A percentile compares a stretch with the other conserved stretches of the same genome.
Conservation (phyloP, 2,888 invertebrate species). For the Colletes collaris region DNA sequence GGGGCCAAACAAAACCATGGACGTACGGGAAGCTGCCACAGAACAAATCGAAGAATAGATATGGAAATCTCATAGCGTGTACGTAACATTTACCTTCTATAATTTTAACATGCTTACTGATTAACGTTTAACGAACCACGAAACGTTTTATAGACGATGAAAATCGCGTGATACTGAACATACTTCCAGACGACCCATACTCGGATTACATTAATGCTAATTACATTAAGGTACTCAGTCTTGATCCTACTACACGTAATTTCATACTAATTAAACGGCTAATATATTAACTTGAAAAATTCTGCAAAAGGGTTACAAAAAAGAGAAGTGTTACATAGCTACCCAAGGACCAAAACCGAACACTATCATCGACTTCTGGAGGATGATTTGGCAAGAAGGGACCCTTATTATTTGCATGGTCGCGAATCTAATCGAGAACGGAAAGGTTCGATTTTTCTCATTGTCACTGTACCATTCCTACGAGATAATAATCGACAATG, state of each 20-base stretch:
- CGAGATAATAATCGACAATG: not conserved
- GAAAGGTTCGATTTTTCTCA: constrained; percentile 77
- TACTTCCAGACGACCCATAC: constrained; percentile 78
- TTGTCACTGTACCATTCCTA: not conserved
- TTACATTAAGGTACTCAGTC: constrained; percentile 81
- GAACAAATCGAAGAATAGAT: constrained; percentile 83
- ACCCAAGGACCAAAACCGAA: constrained; percentile 81
- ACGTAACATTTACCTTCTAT: constrained; percentile 65
- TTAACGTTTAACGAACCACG: not conserved
- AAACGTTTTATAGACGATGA: constrained; percentile 82
- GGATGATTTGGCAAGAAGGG: constrained; percentile 84
- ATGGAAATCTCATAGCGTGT: constrained; percentile 84
- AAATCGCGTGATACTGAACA: constrained; percentile 82
- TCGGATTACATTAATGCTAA: constrained; percentile 85
- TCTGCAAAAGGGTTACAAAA: constrained; percentile 65
- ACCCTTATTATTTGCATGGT: constrained; percentile 84
- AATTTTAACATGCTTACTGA: not conserved
- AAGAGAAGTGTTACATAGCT: constrained; percentile 77
- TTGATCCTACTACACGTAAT: not conserved
- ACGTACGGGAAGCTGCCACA: constrained; percentile 79
- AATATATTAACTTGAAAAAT: not conserved
- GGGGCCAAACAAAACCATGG: constrained; percentile 81
- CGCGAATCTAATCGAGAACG: constrained; percentile 83
- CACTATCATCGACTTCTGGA: constrained; percentile 83
- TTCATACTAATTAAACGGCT: too few relatives aligned